Evolutionary conservation across 1,140 invertebrate genomes (phyloP), one percentile per base, ranked within the genome.

Genomic region (Drosophila sproati): DNA sequence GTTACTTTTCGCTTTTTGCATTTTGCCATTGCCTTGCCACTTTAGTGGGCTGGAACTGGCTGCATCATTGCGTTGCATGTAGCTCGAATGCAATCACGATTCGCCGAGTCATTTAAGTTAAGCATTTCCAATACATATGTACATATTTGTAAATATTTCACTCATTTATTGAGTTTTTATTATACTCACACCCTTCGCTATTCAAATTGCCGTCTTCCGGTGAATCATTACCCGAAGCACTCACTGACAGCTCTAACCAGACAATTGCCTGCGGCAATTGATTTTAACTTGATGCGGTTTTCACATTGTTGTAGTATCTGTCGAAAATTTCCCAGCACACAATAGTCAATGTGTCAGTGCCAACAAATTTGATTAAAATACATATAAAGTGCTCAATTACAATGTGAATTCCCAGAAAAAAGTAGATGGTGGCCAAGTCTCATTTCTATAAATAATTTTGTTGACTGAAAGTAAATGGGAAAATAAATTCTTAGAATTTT

Each of bases 241-340:
- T 4, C 6, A n/a, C 41, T 4, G 5, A 8, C 7, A 39, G 39
- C 47, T 35, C 43, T 54, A 56, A 50, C 52, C 60, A 20, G 45
- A 35, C 81, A 83, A 80, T 80, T 83, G 81, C 73, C 81, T 43
- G 32, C 3, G 45, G 57, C 64, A 82, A 73, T 81, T 77, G 59
- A 20, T 69, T 74, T 68, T 75, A 62, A 69, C 70, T 74, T n/a
- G 39, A 56, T 55, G 61, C 68, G 41, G 47, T 50, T 60, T 39
- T 60, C 37, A 35, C 45, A 2, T n/a, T 37, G 45, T 6, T 20
- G n/a, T 4, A 4, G 20, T 20, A 20, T 29, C n/a, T 6, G 31
- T 31, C 2, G 3, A 12, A 55, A 12, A 31, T 41, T 66, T 35
- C 62, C 62, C 62, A 45, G 56, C n/a, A 12, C 8, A 39, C 37